Evolutionary conservation across 2,113 vertebrate species (phyloP), one percentile per base, ranked within the genome.

Genomic region (Glaucidium brasilianum): DNA sequence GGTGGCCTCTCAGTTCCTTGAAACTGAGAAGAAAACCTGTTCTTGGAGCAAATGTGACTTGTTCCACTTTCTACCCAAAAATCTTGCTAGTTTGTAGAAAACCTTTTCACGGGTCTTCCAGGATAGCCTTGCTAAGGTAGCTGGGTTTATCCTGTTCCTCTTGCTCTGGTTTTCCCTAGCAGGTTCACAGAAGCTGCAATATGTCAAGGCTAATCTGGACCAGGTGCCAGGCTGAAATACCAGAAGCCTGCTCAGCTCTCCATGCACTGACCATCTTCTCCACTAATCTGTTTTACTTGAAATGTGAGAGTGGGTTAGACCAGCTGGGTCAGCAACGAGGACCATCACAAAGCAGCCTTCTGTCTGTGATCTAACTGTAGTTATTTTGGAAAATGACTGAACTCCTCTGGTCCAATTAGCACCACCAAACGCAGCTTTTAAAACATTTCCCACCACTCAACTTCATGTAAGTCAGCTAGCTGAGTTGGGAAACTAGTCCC

Each of bases 251-350:
- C 50, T 56, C 78, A 69, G 43, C 53, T 76, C 68, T 68, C 32
- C 0, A 0, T 63, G 53, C 39, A 68, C 25, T n/a, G 39, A 35
- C n/a, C 2, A 0, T 32, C 30, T 49, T 80, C 68, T 52, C 30
- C 29, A 19, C 66, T 64, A 5, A 68, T 11, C 13, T 63, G 7
- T 59, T 78, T 35, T 37, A 20, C 9, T 13, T 21, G 52, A 14
- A 79, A 15, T 15, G 62, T 37, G 52, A 63, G 35, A 45, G 26
- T 30, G 45, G 14, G 8, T 64, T 55, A 41, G n/a, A 59, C 10
- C 47, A 66, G 52, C 53, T 18, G 17, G 22, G 30, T 14, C 4
- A 12, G 32, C 25, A 14, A 6, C 32, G 15, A 0, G 3, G 8
- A 47, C 20, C 10, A 11, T 6, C 14, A 55, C 39, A 50, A 73